A percentile compares a stretch with the other conserved stretches of the same genome.
phyloP scores from a whole-genome alignment of 2,113 vertebrate genomes.

The Brienomyrus longianalis region DNA sequence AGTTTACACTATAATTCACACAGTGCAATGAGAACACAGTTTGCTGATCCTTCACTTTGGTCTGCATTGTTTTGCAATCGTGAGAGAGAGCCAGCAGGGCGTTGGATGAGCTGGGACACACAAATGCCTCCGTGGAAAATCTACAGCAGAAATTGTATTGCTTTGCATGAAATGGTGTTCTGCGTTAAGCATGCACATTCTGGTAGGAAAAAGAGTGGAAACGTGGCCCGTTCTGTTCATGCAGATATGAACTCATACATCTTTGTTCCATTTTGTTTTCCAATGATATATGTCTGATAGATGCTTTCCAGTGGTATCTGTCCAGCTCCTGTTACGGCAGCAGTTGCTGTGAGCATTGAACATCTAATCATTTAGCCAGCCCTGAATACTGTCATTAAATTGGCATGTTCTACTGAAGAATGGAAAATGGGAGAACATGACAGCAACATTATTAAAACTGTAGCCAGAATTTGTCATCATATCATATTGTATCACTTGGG shows the following conservation, averaged over 20 bases:
- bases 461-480: slow-evolving; percentile 1
- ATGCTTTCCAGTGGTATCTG: background rate
- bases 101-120: background rate
- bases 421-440: background rate
- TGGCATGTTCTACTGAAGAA: background rate
- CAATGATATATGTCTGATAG: background rate
- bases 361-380: background rate
- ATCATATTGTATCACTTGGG: background rate
- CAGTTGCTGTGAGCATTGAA: background rate
- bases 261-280: background rate
- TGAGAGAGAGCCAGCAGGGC: background rate
- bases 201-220: background rate
- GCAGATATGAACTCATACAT: background rate
- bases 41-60: background rate
- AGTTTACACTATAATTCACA: background rate
- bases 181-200: background rate
- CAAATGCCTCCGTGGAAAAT: background rate
- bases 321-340: background rate
- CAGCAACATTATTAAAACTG: background rate
- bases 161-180: background rate
- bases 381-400: background rate
- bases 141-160: background rate
- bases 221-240: background rate
- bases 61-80: background rate
- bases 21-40: background rate